phyloP scores from a whole-genome alignment of 2,797 vertebrate genomes.

The Melanotaenia pygmaea region DNA sequence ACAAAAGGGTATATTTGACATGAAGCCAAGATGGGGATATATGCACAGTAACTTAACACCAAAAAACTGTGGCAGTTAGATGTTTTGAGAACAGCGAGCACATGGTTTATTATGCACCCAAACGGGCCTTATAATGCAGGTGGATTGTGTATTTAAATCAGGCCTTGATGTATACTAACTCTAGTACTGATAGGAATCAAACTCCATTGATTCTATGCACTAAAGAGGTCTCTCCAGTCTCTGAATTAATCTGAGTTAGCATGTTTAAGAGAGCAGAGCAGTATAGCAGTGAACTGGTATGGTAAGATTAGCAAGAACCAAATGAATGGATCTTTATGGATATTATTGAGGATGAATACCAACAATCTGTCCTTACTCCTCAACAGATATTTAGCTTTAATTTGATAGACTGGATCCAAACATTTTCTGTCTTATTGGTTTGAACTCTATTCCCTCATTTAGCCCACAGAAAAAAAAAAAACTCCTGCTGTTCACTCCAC shows the following conservation, averaged over 20 bases:
- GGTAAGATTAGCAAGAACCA: constrained; percentile 38
- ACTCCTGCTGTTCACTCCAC: constrained; percentile 33
- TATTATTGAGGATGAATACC: constrained; percentile 37
- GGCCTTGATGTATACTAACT: constrained; percentile 51
- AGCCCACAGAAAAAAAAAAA: constrained; percentile 34
- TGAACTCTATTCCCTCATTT: constrained; percentile 22
- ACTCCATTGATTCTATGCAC: constrained; percentile 61
- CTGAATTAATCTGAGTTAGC: constrained; percentile 53
- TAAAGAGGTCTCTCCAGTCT: constrained; percentile 46
- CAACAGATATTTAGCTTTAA: constrained; percentile 36
- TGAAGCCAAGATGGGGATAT: constrained; percentile 49
- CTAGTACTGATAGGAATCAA: constrained; percentile 57
- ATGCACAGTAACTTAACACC: constrained; percentile 45
- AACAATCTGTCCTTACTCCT: constrained; percentile 21
- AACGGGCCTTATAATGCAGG: constrained; percentile 50
- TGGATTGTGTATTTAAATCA: constrained; percentile 54
- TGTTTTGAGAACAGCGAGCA: constrained; percentile 35
- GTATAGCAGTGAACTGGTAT: constrained; percentile 37
- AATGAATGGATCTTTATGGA: constrained; percentile 41
- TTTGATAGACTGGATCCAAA: constrained; percentile 33
- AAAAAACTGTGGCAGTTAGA: constrained; percentile 28
- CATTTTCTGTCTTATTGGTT: constrained; percentile 15
- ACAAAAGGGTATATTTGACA: constrained; percentile 43
- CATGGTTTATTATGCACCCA: constrained; percentile 36
- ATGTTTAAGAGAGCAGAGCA: constrained; percentile 24